Evolutionary conservation across 2,797 vertebrate species (phyloP), one percentile per base, ranked within the genome.

Genomic region (Protosalanx chinensis): DNA sequence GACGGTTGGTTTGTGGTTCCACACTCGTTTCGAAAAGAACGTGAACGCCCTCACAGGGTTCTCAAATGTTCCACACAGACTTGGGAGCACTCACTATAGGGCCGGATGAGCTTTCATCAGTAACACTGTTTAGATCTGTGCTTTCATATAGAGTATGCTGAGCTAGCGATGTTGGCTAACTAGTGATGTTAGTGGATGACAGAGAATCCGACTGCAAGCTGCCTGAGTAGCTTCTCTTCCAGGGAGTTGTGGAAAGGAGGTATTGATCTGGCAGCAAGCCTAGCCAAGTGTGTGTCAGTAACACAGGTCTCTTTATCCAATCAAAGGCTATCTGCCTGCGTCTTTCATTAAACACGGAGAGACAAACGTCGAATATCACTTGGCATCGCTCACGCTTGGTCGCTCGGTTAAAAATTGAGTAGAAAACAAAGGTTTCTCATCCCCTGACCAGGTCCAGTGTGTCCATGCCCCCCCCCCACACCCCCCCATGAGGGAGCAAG

Each of bases 1-100:
- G 75, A 70, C 70, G 75, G 84, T 72, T 87, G 75, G 84, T 81
- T 78, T 80, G 79, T 86, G 87, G 87, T 88, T 83, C 85, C 85
- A 89, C 82, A 86, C 87, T 90, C 84, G 86, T 86, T 46, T 81
- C 27, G 18, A 78, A 78, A 67, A 68, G 71, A 82, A 81, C 78
- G n/a, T 83, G 72, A 71, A 56, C 81, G 80, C 46, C 15, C 79
- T 57, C 63, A 76, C n/a, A 12, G 5, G 18, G n/a, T 58, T 27
- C 15, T 46, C 49, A 56, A n/a, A 56, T 2, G 51, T 16, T n/a
- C 15, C 18, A 7, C 51, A n/a, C 51, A 18, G 18, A 56, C 41
- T 46, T 13, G 16, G 18, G 15, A 16, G 15, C 51, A 56, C 18
- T 56, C 18, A 18, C 49, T 18, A 5, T 56, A 56, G 41, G 41